These are phyloP conservation scores for Ochotona princeps DNA, from an alignment of 2,113 vertebrate species.

Conservation along the genomic window DNA sequence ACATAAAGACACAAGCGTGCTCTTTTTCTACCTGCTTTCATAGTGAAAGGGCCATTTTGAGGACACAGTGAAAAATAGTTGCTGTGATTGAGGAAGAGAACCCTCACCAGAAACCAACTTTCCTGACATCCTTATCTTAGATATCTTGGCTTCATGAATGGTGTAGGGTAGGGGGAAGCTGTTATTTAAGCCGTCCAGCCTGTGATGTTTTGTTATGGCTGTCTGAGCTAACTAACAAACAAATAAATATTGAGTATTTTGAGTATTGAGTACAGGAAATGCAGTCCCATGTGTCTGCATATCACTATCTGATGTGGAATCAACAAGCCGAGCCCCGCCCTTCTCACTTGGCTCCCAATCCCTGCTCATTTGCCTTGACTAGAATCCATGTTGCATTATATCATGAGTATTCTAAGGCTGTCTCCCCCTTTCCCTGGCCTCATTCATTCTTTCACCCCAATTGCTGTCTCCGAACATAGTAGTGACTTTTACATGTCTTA, in stretches of 20 bases:
- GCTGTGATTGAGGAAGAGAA: background rate
- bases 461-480: background rate
- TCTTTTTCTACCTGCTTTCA: rapidly evolving
- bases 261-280: background rate
- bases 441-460: background rate
- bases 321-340: background rate
- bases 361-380: rapidly evolving
- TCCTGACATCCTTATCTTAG: background rate
- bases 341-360: background rate
- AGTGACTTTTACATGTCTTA: background rate
- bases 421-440: background rate
- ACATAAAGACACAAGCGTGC: background rate
- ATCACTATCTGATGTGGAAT: background rate
- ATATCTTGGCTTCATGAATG: background rate
- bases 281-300: background rate
- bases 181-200: background rate
- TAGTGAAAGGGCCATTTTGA: background rate
- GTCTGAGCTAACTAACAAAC: background rate
- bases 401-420: background rate
- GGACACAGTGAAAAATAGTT: background rate
- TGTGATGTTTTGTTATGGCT: background rate
- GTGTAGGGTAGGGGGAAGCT: background rate
- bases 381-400: background rate
- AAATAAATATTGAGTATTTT: background rate
- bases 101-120: background rate